Evolutionary conservation across 2,888 invertebrate genomes (phyloP).

Genomic region (Macrosoma leucophasiata): DNA sequence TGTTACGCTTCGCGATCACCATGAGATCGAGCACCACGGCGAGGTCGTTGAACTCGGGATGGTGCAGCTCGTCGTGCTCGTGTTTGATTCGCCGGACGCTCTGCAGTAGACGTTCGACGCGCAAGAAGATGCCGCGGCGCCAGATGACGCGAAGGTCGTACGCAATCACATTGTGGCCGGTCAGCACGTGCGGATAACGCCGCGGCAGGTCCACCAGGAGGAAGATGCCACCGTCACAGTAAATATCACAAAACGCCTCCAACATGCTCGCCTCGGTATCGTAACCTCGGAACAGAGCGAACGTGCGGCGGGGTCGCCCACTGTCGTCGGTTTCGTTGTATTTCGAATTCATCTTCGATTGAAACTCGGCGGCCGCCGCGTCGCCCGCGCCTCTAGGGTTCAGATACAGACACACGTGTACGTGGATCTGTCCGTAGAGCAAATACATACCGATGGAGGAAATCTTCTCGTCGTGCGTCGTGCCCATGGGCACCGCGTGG

Average conservation of each 20-base stretch:
- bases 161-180: slow-evolving; percentile 3
- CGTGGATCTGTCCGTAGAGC: slow-evolving; percentile 2
- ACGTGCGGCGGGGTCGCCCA: slow-evolving; percentile 1
- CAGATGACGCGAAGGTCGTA: slow-evolving; percentile 5
- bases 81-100: neutral
- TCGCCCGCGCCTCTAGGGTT: neutral
- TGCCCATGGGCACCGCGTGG: slow-evolving; percentile 4
- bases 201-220: slow-evolving; percentile 5
- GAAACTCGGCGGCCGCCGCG: slow-evolving; percentile 4
- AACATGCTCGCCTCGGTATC: slow-evolving; percentile 3
- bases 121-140: slow-evolving; percentile 1
- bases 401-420: slow-evolving; percentile 5
- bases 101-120: slow-evolving; percentile 2
- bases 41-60: no score
- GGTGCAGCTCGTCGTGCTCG: slow-evolving; percentile 1
- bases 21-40: slow-evolving; percentile 2
- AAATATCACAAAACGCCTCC: slow-evolving; percentile 1
- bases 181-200: slow-evolving; percentile 4
- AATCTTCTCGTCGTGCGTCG: slow-evolving; percentile 6
- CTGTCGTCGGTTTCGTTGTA: slow-evolving; percentile 1
- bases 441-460: slow-evolving; percentile 5
- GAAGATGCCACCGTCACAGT: slow-evolving; percentile 3
- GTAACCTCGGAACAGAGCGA: slow-evolving; percentile 5
- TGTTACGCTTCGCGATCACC: slow-evolving; percentile 3
- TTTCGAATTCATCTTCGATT: slow-evolving; percentile 3